phyloP scores from a whole-genome alignment of 2,888 invertebrate genomes.

The Scaptomyza cyrtandrae region DNA sequence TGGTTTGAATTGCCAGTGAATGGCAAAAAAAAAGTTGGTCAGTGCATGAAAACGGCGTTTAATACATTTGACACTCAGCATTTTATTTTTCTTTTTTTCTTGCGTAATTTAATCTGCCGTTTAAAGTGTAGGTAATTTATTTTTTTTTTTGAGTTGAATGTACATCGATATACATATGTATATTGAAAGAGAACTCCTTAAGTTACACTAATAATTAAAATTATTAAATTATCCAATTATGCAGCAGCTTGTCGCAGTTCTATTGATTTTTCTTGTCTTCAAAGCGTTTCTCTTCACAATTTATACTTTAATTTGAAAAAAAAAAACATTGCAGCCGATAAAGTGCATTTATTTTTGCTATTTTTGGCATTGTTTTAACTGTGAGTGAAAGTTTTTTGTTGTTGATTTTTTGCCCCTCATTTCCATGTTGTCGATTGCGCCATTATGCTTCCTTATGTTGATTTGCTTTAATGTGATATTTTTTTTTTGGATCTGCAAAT shows the following conservation, averaged over 20 bases:
- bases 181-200: too few relatives aligned
- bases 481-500: slow-evolving; percentile 67
- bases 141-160: too few relatives aligned
- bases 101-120: background rate
- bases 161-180: too few relatives aligned
- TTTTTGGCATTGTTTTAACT: background rate
- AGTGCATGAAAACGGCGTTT: slow-evolving; percentile 12
- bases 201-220: too few relatives aligned
- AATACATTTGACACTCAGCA: slow-evolving; percentile 20
- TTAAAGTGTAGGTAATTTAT: background rate
- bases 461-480: slow-evolving; percentile 7
- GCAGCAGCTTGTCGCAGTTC: too few relatives aligned
- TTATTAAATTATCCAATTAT: too few relatives aligned
- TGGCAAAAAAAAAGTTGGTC: slow-evolving; percentile 27
- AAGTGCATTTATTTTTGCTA: background rate
- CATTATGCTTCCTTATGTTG: background rate
- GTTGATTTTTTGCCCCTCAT: background rate
- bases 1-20: slow-evolving; percentile 6
- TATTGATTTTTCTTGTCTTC: too few relatives aligned
- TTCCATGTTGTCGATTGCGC: slow-evolving; percentile 22
- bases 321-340: too few relatives aligned
- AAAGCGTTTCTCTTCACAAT: too few relatives aligned
- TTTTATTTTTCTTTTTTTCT: background rate
- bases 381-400: background rate
- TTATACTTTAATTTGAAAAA: too few relatives aligned